Base-by-base conservation (phyloP, 2,113 vertebrate genomes). In the Ptychochromis oligacanthus region DNA sequence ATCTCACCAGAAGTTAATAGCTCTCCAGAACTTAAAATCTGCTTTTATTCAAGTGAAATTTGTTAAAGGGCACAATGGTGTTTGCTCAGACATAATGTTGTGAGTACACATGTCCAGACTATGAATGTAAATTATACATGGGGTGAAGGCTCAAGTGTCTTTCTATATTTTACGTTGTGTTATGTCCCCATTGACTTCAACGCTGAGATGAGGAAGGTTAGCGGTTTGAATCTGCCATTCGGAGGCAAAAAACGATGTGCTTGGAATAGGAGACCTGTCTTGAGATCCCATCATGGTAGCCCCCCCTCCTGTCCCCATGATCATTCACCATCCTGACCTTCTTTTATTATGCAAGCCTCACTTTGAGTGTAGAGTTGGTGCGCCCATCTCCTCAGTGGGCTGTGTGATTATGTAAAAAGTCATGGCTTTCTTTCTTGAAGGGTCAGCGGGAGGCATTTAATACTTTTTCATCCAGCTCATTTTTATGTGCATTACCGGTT, bases 401-500 rank as follows among this genome's bases (percentile, higher is more conserved):
- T n/a, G 54, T 96, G 96, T 95, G 96, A 96, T 96, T 94, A 95
- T 96, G 95, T 95, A 95, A 34, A 22, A 49, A 96, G 95, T 96
- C 96, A 2, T 95, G 95, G 96, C 94, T 96, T 96, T 96, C 88
- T 40, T 34, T n/a, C 59, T n/a, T 75, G 96, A 96, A 96, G 96
- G 95, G 95, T 95, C 7, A 43, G 95, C 95, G 95, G 96, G 96
- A 96, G 96, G 76, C 92, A 93, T 97, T 96, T 95, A 94, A 97
- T 96, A 96, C 96, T 96, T 96, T n/a, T 97, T 96, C 64, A 96
- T 84, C 96, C 96, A 96, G 93, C 97, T 97, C 96, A 96, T 98
- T 98, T 97, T 97, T 96, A 97, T 97, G 97, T 98, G 96, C 97
- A 97, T 98, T 97, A 97, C 95, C 96, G 96, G 96, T 98, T 97